Evolutionary conservation across 2,888 invertebrate genomes (phyloP), one percentile per base, ranked within the genome.

Genomic region (Tribolium freemani): DNA sequence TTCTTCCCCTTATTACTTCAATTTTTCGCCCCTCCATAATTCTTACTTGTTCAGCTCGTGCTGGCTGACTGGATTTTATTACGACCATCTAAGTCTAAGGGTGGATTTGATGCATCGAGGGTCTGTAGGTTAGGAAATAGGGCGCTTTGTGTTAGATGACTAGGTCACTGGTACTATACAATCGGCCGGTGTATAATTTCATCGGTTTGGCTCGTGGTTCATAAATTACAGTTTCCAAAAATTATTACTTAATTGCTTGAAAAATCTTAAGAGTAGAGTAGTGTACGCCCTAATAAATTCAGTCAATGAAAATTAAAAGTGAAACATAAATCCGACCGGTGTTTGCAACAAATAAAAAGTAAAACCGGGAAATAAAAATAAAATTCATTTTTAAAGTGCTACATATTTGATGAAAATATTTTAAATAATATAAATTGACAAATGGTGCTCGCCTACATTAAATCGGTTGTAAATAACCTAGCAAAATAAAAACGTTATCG

Each of bases 121-220:
- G 58, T 70, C 48, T 61, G 46, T 56, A 71, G 44, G 63, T 75
- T 76, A 72, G 75, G 68, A 69, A 68, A 53, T 70, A 71, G 72
- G 72, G 71, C 72, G 54, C 26, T 73, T 64, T 73, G 60, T 73
- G 69, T 30, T 21, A 38, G 20, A 64, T 64, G 76, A 82, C 76
- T 83, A 81, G 83, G 83, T 83, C 83, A 83, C 80, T 82, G 76
- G 82, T 79, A 73, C 81, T 75, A 72, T 72, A 74, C 68, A 50
- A 68, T 72, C 72, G 21, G 63, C 64, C 8, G 63, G 73, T 74
- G 69, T 72, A 54, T 73, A 61, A 75, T 75, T 74, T 72, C 69
- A 72, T 69, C 53, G n/a, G 21, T 61, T 70, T 58, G 71, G 66
- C 71, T 67, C 64, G 73, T 76, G 71, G 63, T 64, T 56, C 67